Conservation (phyloP, 2,888 invertebrate genomes). For the Dilophus febrilis region DNA sequence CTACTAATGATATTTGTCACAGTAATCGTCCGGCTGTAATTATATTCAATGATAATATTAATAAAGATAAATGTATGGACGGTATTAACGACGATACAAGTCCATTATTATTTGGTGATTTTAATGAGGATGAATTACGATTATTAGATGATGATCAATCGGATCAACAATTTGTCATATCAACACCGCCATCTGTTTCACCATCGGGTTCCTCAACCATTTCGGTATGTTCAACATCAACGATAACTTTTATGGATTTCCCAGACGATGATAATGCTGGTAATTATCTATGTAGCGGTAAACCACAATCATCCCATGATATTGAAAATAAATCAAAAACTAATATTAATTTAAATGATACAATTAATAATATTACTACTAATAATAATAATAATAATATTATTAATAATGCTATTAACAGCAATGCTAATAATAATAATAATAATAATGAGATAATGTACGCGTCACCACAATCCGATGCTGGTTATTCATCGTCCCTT, state of each 20-base stretch:
- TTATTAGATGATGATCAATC: conserved; percentile 13
- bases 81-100: conserved; percentile 18
- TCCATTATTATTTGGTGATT: conserved; percentile 25
- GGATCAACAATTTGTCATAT: neutral
- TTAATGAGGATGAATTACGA: conserved; percentile 28
- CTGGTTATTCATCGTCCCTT: conserved; percentile 11
- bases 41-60: conserved; percentile 43
- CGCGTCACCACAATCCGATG: conserved; percentile 10
- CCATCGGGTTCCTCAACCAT: neutral
- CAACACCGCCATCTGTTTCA: neutral
- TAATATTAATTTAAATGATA: too few relatives aligned
- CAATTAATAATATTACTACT: neutral
- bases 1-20: conserved; percentile 8
- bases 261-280: neutral
- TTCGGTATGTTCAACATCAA: too few relatives aligned
- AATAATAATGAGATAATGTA: conserved; percentile 9
- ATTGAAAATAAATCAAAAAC: too few relatives aligned
- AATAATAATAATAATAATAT: neutral
- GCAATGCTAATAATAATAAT: neutral
- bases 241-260: neutral
- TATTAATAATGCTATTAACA: neutral
- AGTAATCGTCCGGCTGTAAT: conserved; percentile 50
- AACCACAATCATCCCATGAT: too few relatives aligned
- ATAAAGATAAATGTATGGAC: conserved; percentile 11
- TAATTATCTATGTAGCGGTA: too few relatives aligned